Percentiles rank a stretch among this genome's conserved stretches.
phyloP scores from a whole-genome alignment of 2,797 vertebrate genomes.

The Rousettus madagascariensis region DNA sequence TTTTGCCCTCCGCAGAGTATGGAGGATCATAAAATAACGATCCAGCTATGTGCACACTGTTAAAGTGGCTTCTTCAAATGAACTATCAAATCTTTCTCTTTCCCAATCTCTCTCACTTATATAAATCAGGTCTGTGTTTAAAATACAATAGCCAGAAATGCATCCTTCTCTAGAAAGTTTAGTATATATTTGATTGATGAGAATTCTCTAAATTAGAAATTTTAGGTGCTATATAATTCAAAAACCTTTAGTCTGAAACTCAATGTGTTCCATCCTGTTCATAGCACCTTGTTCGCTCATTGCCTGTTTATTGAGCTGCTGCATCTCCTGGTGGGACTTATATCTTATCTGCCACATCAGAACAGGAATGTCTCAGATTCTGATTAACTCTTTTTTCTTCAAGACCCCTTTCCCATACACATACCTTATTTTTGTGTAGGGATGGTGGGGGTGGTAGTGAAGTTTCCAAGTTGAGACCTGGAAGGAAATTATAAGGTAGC shows the following conservation, averaged over 20 bases:
- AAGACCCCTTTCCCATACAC: background rate
- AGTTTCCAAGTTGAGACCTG: background rate
- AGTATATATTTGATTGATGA: background rate
- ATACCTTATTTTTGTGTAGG: background rate
- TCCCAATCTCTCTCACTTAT: background rate
- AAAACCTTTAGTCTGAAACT: background rate
- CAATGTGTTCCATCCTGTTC: background rate
- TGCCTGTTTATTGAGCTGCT: background rate
- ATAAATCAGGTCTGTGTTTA: background rate
- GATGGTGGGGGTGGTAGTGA: background rate
- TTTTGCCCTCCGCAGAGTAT: background rate
- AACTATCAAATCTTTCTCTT: background rate
- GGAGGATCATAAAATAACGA: background rate
- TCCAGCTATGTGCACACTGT: background rate
- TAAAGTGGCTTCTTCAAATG: background rate
- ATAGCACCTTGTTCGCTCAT: too few relatives aligned
- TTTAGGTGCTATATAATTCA: background rate
- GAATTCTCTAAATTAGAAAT: background rate
- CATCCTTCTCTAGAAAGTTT: background rate
- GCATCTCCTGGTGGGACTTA: background rate
- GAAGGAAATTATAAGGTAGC: background rate
- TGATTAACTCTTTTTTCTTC: background rate
- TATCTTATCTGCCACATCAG: background rate
- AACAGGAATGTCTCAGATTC: background rate
- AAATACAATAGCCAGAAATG: background rate